These are phyloP conservation scores for Musca vetustissima DNA, from an alignment of 1,140 invertebrate species.

Conservation along the genomic window DNA sequence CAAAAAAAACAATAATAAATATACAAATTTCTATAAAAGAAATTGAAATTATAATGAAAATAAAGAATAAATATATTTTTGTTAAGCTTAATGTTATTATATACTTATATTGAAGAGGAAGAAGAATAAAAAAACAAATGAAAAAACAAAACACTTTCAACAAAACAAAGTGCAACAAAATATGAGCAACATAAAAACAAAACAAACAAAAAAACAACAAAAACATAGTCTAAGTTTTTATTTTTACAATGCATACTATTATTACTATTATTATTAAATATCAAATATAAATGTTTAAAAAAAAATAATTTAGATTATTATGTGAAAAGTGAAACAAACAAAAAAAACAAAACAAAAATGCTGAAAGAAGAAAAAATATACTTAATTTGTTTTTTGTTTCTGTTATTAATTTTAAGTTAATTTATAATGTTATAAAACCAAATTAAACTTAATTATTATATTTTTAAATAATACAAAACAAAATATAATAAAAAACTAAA, in stretches of 20 bases:
- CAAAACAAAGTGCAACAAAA: neutral
- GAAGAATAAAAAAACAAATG: neutral
- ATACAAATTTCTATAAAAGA: slow-evolving; percentile 7
- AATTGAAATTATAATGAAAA: slow-evolving; percentile 2
- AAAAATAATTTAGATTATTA: no score
- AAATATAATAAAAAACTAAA: no score
- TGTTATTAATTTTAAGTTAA: no score
- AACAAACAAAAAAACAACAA: slow-evolving; percentile 12
- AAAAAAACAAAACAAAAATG: no score
- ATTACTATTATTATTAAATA: slow-evolving; percentile 11
- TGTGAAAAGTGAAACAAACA: no score
- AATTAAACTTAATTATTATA: no score
- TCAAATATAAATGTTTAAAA: slow-evolving; percentile 10
- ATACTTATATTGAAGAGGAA: neutral
- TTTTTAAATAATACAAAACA: no score
- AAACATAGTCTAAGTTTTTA: neutral
- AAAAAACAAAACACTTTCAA: neutral
- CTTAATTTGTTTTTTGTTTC: no score
- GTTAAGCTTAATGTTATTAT: slow-evolving; percentile 12
- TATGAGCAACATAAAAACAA: slow-evolving; percentile 6
- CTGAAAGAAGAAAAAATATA: no score
- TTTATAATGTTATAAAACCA: no score
- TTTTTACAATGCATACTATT: neutral
- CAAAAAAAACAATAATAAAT: neutral
- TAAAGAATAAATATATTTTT: slow-evolving; percentile 13